Evolutionary conservation across 2,888 invertebrate species (phyloP).

Genomic region (Shargacucullia verbasci): DNA sequence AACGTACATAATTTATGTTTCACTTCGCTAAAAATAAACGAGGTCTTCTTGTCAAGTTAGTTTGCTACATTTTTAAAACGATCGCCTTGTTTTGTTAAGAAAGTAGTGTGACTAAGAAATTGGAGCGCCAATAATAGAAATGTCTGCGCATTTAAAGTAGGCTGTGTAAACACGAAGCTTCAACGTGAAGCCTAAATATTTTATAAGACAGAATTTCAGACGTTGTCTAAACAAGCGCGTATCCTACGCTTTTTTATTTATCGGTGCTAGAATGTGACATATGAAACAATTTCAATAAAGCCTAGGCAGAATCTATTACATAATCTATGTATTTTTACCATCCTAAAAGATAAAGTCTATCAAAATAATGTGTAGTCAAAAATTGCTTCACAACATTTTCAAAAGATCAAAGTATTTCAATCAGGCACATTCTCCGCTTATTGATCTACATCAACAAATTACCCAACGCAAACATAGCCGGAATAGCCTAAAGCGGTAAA

Average conservation of each 20-base stretch:
- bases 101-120: slow-evolving; percentile 37
- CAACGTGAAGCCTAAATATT: background rate
- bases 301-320: background rate
- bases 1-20: slow-evolving; percentile 54
- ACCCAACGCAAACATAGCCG: slow-evolving; percentile 36
- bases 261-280: background rate
- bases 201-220: too few relatives aligned
- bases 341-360: background rate
- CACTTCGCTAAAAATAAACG: slow-evolving; percentile 55
- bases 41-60: slow-evolving; percentile 45
- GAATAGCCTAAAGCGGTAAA: slow-evolving; percentile 53
- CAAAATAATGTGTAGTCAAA: background rate
- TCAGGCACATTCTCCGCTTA: slow-evolving; percentile 33
- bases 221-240: too few relatives aligned
- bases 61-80: slow-evolving; percentile 47
- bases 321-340: too few relatives aligned
- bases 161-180: slow-evolving; percentile 6
- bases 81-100: slow-evolving; percentile 27
- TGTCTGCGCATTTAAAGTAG: slow-evolving; percentile 11
- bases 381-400: slow-evolving; percentile 1
- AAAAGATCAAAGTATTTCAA: slow-evolving; percentile 41
- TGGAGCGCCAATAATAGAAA: slow-evolving; percentile 43
- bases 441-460: slow-evolving; percentile 53
- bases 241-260: too few relatives aligned
- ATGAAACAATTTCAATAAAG: background rate